Base-by-base conservation (phyloP, 1,140 invertebrate genomes). In the Kradibia gibbosae region DNA sequence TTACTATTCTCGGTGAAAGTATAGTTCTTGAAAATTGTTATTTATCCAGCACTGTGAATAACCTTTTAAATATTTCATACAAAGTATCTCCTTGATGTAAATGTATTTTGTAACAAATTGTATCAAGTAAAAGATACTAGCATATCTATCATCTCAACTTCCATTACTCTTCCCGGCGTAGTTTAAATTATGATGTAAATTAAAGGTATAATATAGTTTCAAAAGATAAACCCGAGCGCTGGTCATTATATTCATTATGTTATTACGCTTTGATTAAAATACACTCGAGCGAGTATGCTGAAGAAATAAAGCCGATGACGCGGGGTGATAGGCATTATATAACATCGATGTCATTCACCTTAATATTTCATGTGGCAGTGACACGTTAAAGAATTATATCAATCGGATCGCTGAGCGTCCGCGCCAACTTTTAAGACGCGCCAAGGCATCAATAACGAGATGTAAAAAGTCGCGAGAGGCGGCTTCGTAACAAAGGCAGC, bases 181-280 rank as follows among this genome's bases (percentile, higher is more conserved):
- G 28, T 36, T 50, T 13, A 80, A 80, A 80, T 74, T 80, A 73
- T 73, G 72, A 74, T 80, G 72, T 80, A 80, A 73, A 80, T 80
- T 80, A 74, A 65, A 39, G 50, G 70, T 57, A 48, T n/a, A 42
- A 71, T 71, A 55, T 78, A 78, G 8, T 50, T 78, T 42, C 5
- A 42, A 36, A n/a, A 57, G 62, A 78, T 78, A 71, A 78, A 78
- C 34, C 34, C 50, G 50, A 55, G 36, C 36, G 31, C 13, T 31
- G 36, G 25, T 39, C n/a, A 34, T 67, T 39, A 73, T 73, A 55
- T n/a, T 25, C 25, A 55, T 31, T 28, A 42, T 15, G 77, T 78
- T 53, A 78, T 78, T 71, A 78, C 36, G 25, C 39, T 80, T 60
- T 48, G 45, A 80, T 80, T 80, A 80, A 73, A 80, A 73, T 62